A percentile compares a stretch with the other conserved stretches of the same genome.
These are phyloP conservation scores for Rhodophaea formosa DNA, from an alignment of 2,888 invertebrate genomes.

Conservation along the genomic window DNA sequence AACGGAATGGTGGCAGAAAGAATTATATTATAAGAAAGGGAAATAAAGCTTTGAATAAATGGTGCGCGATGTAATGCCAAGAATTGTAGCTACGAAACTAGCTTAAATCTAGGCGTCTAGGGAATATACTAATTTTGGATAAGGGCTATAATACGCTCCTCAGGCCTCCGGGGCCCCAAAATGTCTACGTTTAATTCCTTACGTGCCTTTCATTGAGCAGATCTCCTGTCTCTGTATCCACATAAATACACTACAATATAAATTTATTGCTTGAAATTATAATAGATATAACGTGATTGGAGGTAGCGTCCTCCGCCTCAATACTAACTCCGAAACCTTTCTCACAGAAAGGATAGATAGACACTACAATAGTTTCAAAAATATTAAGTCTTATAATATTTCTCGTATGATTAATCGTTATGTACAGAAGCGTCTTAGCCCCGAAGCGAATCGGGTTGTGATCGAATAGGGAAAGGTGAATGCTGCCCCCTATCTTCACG, in stretches of 20 bases:
- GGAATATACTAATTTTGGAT: conserved; percentile 57
- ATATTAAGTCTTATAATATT: conserved; percentile 65
- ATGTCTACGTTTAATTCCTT: conserved; percentile 74
- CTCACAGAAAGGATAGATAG: conserved; percentile 49
- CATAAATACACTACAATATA: conserved; percentile 44
- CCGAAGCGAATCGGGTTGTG: conserved; percentile 34
- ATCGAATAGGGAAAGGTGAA: conserved; percentile 33
- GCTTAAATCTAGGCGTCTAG: conserved; percentile 63
- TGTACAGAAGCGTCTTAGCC: conserved; percentile 50
- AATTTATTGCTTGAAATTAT: conserved; percentile 56
- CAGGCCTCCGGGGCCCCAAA: conserved; percentile 39
- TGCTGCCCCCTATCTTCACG: conserved; percentile 41
- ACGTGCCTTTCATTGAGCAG: conserved; percentile 72
- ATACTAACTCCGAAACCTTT: conserved; percentile 29
- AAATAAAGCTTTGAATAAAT: conserved; percentile 21
- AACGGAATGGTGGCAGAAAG: not conserved
- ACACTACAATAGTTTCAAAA: conserved; percentile 68
- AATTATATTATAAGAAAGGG: not conserved
- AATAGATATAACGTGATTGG: conserved; percentile 26
- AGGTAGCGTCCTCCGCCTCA: conserved; percentile 5
- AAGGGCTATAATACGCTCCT: conserved; percentile 47
- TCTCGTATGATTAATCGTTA: conserved; percentile 49
- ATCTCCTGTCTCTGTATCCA: conserved; percentile 54
- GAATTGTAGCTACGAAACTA: conserved; percentile 54
- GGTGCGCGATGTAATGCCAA: conserved; percentile 38